phyloP scores from a whole-genome alignment of 2,797 vertebrate species.

The Amazona ochrocephala region DNA sequence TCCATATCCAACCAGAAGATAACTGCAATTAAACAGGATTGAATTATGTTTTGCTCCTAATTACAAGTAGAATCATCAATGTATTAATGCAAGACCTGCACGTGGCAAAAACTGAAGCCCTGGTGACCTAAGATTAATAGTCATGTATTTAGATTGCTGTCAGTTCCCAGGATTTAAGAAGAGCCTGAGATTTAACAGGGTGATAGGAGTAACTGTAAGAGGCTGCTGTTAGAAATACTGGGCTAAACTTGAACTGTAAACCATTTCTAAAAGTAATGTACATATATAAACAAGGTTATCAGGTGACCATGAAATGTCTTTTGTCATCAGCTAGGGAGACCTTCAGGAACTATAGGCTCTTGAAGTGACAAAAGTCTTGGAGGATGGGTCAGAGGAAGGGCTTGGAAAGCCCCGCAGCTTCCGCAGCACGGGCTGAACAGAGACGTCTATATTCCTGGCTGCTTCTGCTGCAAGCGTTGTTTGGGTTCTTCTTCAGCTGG shows the following conservation, averaged over 20 bases:
- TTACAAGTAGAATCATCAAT: background rate
- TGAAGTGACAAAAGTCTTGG: background rate
- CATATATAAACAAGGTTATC: constrained; percentile 46
- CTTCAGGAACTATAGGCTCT: background rate
- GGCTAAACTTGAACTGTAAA: constrained; percentile 2
- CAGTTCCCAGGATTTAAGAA: constrained; percentile 37
- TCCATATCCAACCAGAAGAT: background rate
- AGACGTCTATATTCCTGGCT: background rate
- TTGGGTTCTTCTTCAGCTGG: background rate
- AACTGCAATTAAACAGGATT: background rate
- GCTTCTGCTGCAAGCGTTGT: background rate
- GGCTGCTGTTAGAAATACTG: background rate
- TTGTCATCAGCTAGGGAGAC: background rate
- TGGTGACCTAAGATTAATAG: constrained; percentile 34
- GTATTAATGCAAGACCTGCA: background rate
- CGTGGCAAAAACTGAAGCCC: constrained; percentile 18
- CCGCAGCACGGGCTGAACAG: background rate
- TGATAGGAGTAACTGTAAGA: constrained; percentile 24
- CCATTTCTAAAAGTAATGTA: constrained; percentile 26
- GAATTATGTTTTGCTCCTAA: background rate
- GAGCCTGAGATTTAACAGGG: constrained; percentile 31
- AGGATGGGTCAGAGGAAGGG: background rate
- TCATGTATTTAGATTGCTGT: constrained; percentile 35
- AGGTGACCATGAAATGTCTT: constrained; percentile 4
- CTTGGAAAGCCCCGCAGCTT: constrained; percentile 1